Base-by-base conservation (phyloP, 2,797 vertebrate species). In the Acrossocheilus wenchowensis region DNA sequence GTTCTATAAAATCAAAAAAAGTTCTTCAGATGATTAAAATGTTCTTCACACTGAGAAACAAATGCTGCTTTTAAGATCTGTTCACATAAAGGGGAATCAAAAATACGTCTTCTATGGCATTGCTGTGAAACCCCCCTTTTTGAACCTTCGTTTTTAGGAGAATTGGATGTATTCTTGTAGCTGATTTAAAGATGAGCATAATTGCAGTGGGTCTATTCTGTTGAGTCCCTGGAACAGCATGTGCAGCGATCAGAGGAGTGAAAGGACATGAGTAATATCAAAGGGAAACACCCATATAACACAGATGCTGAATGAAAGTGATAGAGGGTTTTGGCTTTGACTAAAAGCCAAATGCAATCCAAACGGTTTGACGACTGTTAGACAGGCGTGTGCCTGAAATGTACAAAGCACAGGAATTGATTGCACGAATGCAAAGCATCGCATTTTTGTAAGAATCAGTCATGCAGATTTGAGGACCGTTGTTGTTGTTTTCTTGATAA, bases 221-320 rank as follows among this genome's bases (percentile, higher is more conserved):
- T 30, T 21, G 83, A 54, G 57, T 41, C 36, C n/a, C 26, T 21
- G 26, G 45, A 17, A 69, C 43, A 26, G 9, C 39, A n/a, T 78
- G 83, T 68, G 74, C 23, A 23, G 30, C 3, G 11, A 12, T 43
- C 19, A 9, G 50, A 85, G 71, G 57, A 86, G 85, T 87, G 82
- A 88, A 88, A 88, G 82, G 79, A 85, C 52, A 5, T 90, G 85
- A 90, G 85, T 88, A 87, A 87, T 89, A 89, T 21, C 52, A 60
- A 19, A 71, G 68, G 60, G 75, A 68, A 78, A 77, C 77, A 83
- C 50, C 73, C 78, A 69, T 54, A 14, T 72, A 43, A 77, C 62
- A 87, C 39, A 83, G 26, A 74, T 62, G 57, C 69, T 81, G n/a
- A 83, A 69, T 82, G 83, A 68, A 88, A 81, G 73, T 68, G 80